Conservation (phyloP, 1,140 invertebrate species). For the Colletes gigas region DNA sequence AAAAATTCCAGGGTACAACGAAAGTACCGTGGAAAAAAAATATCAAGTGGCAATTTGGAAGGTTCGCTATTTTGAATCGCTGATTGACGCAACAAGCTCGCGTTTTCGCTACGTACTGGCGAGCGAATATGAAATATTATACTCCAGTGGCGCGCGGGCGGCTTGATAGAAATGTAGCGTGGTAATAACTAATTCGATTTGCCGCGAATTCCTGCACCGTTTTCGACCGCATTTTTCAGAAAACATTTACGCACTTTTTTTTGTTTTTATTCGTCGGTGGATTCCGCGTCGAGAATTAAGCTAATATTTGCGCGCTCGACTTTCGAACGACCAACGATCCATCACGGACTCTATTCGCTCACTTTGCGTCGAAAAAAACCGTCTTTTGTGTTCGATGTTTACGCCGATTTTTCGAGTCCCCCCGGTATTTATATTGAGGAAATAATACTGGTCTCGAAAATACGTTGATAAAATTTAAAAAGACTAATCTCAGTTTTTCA, state of each 20-base stretch:
- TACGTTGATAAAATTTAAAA: too few species aligned
- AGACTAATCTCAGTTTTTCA: too few species aligned
- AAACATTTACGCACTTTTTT: too few species aligned
- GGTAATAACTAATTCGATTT: not conserved
- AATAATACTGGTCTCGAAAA: too few species aligned
- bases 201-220: not conserved
- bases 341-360: not conserved
- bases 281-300: not conserved
- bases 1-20: not conserved
- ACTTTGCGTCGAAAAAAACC: not conserved
- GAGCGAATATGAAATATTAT: not conserved
- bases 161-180: too few species aligned
- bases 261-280: not conserved
- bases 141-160: not conserved
- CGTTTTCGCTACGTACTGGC: not conserved
- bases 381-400: not conserved
- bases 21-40: not conserved
- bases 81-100: conserved; percentile 5
- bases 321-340: not conserved
- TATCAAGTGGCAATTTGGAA: not conserved
- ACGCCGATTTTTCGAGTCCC: not conserved
- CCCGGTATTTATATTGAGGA: too few species aligned
- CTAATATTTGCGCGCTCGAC: conserved; percentile 10
- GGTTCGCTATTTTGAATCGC: not conserved
- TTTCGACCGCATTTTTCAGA: not conserved